Evolutionary conservation across 2,113 vertebrate species (phyloP), one percentile per base, ranked within the genome.

Genomic region (Ammodytes dubius): DNA sequence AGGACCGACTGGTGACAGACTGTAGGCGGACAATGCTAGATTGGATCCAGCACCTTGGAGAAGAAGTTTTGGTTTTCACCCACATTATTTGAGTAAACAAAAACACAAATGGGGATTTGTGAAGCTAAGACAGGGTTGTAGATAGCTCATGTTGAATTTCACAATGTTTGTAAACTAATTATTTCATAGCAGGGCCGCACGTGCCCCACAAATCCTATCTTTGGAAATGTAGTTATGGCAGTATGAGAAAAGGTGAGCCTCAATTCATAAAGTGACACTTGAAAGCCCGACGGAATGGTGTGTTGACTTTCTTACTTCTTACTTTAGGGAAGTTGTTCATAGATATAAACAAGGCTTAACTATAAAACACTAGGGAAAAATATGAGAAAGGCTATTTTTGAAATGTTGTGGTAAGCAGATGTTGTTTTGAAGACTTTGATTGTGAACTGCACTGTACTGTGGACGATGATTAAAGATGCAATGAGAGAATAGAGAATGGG

Each of bases 1-100:
- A 72, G 80, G 79, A 82, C 69, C 53, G 54, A 72, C 60, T 84
- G 80, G 76, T 89, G 89, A 89, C 78, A 93, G 89, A 90, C 87
- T 78, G 90, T 85, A 85, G 92, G 92, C 78, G 87, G 88, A 90
- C 86, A 88, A 84, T 74, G 79, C 83, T 86, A 59, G 84, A 61
- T 69, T 19, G 17, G 78, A 88, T 88, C 68, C 74, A 79, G 64
- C 79, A 77, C 43, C 63, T 66, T 53, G 74, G 65, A 81, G 59
- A 67, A 14, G 56, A 84, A 45, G 14, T 77, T 88, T 86, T 91
- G 88, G 81, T 88, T 81, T 88, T 84, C 82, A 59, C 77, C 86
- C 79, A 79, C 72, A 86, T 88, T 83, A 82, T 81, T 52, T 70
- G 56, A 83, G 67, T 65, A 45, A 80, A 82, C 60, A 45, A 80